Conservation (phyloP, 2,113 vertebrate genomes). For the Coryphaenoides rupestris region DNA sequence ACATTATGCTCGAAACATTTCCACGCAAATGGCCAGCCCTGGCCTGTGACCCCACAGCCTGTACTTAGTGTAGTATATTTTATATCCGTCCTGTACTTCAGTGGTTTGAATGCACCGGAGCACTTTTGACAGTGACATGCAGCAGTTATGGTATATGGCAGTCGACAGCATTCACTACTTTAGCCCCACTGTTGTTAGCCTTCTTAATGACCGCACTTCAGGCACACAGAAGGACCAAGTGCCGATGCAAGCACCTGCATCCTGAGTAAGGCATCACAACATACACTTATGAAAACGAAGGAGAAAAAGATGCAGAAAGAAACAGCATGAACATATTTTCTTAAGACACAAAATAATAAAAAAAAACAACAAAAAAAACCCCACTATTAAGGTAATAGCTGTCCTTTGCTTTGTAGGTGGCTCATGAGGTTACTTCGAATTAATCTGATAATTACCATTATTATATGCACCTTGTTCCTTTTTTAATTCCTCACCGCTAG, state of each 20-base stretch:
- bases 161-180: no score
- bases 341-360: neutral
- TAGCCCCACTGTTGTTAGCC: neutral
- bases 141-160: no score
- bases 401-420: constrained; percentile 18
- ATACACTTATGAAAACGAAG: constrained; percentile 21
- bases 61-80: no score
- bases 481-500: no score
- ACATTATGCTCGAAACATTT: no score
- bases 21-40: no score
- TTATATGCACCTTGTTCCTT: no score
- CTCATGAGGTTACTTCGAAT: neutral
- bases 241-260: constrained; percentile 41
- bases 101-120: no score
- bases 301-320: constrained; percentile 3
- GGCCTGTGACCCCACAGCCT: no score
- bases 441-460: no score
- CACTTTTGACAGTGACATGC: constrained; percentile 10
- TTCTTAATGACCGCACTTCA: constrained; percentile 31
- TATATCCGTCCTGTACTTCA: no score
- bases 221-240: constrained; percentile 62
- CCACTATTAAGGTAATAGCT: constrained; percentile 16
- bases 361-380: constrained; percentile 13
- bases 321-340: neutral
- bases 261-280: constrained; percentile 51